phyloP scores from a whole-genome alignment of 2,113 vertebrate species.

The Neoarius graeffei region DNA sequence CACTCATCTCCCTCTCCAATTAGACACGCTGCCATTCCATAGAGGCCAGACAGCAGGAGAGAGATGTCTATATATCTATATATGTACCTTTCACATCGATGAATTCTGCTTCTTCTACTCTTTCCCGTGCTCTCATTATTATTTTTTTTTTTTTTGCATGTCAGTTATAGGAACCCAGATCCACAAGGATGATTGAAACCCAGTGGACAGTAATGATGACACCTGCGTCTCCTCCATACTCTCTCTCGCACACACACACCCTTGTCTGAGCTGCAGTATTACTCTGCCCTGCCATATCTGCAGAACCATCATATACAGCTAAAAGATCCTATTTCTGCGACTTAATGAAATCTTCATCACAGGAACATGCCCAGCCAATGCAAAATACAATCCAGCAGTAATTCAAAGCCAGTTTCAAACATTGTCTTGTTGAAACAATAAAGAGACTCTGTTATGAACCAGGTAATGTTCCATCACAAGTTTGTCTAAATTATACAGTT shows the following conservation, averaged over 20 bases:
- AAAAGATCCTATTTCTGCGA: neutral
- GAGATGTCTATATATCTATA: neutral
- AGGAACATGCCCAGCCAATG: neutral
- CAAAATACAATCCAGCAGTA: neutral
- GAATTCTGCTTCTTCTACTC: neutral
- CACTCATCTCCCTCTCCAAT: conserved; percentile 18
- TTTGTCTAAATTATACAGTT: neutral
- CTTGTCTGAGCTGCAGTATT: neutral
- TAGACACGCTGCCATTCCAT: conserved; percentile 22
- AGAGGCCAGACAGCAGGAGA: conserved; percentile 3
- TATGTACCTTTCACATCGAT: neutral
- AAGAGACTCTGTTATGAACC: neutral
- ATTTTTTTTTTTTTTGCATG: neutral
- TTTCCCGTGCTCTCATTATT: neutral
- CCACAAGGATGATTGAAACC: neutral
- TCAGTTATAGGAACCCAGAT: neutral
- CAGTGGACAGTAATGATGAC: neutral
- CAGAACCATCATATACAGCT: neutral
- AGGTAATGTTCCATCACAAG: neutral
- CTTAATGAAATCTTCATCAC: neutral
- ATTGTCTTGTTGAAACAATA: neutral
- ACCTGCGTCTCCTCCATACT: neutral
- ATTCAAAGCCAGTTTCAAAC: neutral
- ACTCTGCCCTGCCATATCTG: neutral
- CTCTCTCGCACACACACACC: neutral